Evolutionary conservation across 2,113 vertebrate species (phyloP).

Genomic region (Nanger granti): DNA sequence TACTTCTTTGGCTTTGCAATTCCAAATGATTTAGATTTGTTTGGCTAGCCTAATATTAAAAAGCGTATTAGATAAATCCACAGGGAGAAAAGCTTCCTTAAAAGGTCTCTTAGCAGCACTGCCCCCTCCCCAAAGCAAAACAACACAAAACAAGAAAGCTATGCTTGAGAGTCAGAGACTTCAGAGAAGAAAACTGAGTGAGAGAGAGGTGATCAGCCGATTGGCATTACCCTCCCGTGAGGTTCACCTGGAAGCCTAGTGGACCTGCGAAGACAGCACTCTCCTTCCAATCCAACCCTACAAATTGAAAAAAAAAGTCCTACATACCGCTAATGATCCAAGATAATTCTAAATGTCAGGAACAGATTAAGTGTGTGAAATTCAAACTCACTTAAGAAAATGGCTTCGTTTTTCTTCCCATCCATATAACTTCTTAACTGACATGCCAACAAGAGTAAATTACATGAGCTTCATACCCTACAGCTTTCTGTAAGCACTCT

Average conservation of each 20-base stretch:
- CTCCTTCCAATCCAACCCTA: neutral
- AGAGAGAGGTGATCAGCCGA: neutral
- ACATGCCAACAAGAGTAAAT: neutral
- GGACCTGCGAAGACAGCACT: neutral
- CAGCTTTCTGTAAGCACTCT: neutral
- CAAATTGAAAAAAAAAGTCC: neutral
- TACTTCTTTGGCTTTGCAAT: neutral
- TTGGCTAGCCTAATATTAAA: neutral
- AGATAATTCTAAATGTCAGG: neutral
- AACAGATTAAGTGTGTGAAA: neutral
- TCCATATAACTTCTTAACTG: neutral
- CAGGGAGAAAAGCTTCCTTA: neutral
- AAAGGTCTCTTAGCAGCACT: neutral
- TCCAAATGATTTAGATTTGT: neutral
- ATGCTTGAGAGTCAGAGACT: neutral
- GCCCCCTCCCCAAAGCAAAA: neutral
- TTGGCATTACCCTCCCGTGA: neutral
- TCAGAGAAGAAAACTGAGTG: neutral
- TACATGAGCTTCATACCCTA: neutral
- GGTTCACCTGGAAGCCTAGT: neutral
- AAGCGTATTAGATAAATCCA: neutral
- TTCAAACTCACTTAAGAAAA: constrained; percentile 21
- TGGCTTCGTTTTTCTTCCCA: neutral
- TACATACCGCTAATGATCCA: neutral
- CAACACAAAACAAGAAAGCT: neutral